These are phyloP conservation scores for Hirundo rustica DNA, from an alignment of 2,797 vertebrate species.

Conservation along the genomic window DNA sequence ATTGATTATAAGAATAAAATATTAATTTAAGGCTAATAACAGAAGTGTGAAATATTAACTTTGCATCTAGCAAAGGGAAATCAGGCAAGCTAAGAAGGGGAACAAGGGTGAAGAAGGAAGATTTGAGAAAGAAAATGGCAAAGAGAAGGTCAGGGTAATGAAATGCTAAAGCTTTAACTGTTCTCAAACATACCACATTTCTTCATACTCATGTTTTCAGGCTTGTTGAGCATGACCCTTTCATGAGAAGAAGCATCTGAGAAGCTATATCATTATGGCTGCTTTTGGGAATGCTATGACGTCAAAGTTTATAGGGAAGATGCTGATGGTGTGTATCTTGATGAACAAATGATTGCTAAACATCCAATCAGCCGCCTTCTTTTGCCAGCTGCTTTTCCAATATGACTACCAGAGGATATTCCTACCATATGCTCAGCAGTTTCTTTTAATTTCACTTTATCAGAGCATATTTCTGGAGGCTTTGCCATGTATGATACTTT, in stretches of 20 bases:
- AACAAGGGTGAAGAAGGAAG: background rate
- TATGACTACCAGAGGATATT: background rate
- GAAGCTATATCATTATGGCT: background rate
- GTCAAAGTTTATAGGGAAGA: background rate
- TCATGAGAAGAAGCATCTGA: background rate
- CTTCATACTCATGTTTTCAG: accelerated
- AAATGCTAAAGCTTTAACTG: background rate
- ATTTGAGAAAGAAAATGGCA: background rate
- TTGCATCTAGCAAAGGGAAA: background rate
- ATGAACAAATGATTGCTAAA: background rate
- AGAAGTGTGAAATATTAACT: background rate
- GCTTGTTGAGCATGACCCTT: background rate
- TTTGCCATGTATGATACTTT: background rate
- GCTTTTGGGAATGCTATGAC: background rate
- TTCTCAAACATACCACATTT: background rate
- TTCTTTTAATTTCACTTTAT: background rate
- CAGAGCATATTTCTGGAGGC: background rate
- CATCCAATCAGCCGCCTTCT: background rate
- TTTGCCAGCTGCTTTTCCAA: background rate
- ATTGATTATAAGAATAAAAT: background rate
- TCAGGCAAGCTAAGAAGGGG: background rate
- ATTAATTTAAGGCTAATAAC: background rate
- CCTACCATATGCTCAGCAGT: background rate
- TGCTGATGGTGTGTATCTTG: background rate
- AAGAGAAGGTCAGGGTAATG: background rate